phyloP scores from a whole-genome alignment of 2,797 vertebrate species.

The Enteromius thamalakanensis region DNA sequence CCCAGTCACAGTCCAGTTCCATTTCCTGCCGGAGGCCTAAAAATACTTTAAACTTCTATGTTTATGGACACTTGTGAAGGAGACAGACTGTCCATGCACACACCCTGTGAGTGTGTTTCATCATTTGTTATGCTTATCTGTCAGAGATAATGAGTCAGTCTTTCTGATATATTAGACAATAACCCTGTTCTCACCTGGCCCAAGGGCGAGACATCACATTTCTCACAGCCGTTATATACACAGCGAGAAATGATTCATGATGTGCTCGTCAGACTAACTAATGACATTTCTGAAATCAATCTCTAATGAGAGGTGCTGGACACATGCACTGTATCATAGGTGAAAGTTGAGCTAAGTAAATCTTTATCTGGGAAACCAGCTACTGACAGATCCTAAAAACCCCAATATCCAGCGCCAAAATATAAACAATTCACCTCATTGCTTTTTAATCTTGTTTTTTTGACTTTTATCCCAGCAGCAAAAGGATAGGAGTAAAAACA shows the following conservation, averaged over 20 bases:
- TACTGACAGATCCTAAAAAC: slow-evolving; percentile 1
- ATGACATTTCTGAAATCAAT: not conserved
- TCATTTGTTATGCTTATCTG: slow-evolving; percentile 56
- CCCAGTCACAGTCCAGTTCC: slow-evolving; percentile 66
- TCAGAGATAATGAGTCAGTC: slow-evolving; percentile 73
- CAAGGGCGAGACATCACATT: slow-evolving; percentile 63
- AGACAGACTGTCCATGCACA: slow-evolving; percentile 65
- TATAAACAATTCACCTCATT: slow-evolving; percentile 27
- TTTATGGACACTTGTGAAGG: slow-evolving; percentile 64
- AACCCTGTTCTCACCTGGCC: slow-evolving; percentile 76
- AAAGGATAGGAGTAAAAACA: slow-evolving; percentile 2
- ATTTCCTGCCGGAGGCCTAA: slow-evolving; percentile 63
- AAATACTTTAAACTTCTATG: slow-evolving; percentile 65
- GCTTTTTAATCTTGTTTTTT: not conserved
- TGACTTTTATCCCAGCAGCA: not conserved
- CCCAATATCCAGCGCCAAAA: not conserved
- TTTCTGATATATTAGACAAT: slow-evolving; percentile 75
- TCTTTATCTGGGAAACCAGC: slow-evolving; percentile 28
- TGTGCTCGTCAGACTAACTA: slow-evolving; percentile 16
- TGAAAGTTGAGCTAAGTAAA: not conserved
- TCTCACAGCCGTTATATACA: slow-evolving; percentile 32
- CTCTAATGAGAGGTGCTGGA: slow-evolving; percentile 7
- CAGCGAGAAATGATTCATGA: slow-evolving; percentile 23
- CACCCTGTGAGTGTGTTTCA: slow-evolving; percentile 61
- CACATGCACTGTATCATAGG: slow-evolving; percentile 13